These are phyloP conservation scores for Spatula clypeata DNA, from an alignment of 2,797 vertebrate species.

Conservation along the genomic window DNA sequence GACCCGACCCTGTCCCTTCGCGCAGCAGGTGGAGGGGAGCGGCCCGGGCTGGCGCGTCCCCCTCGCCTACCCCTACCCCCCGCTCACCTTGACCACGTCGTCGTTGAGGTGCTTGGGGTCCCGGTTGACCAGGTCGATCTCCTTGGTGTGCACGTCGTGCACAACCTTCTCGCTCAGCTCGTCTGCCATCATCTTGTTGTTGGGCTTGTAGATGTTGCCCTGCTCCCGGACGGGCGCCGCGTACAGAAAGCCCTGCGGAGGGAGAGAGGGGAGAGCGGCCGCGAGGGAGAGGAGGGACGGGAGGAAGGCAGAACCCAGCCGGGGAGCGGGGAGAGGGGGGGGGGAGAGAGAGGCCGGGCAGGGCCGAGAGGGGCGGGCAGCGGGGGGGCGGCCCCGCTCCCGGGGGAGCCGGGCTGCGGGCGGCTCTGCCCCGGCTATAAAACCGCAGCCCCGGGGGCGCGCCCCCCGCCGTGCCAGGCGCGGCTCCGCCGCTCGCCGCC, in stretches of 20 bases:
- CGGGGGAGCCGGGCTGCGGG: not conserved
- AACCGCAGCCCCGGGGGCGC: conserved; percentile 75
- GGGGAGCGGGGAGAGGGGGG: not conserved
- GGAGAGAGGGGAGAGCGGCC: not conserved
- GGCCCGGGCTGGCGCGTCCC: too few relatives aligned
- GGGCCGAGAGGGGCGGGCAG: not conserved
- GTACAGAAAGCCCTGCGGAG: conserved; percentile 91
- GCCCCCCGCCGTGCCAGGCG: conserved; percentile 83
- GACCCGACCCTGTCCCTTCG: not conserved
- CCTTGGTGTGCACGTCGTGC: conserved; percentile 95
- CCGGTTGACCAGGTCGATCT: conserved; percentile 97
- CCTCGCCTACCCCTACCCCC: not conserved
- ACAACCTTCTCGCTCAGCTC: conserved; percentile 92
- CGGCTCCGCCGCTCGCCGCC: conserved; percentile 77
- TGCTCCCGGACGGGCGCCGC: conserved; percentile 94
- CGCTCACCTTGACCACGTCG: conserved; percentile 95
- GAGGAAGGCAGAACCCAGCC: not conserved
- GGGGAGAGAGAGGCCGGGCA: not conserved
- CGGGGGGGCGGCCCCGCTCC: not conserved
- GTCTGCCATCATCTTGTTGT: conserved; percentile 97
- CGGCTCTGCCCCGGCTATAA: conserved; percentile 86
- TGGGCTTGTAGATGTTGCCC: conserved; percentile 98
- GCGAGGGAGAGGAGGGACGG: not conserved
- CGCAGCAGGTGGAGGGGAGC: conserved; percentile 26
- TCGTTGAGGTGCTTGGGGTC: conserved; percentile 96